Base-by-base conservation (phyloP, 2,113 vertebrate species). In the Microtus pennsylvanicus region DNA sequence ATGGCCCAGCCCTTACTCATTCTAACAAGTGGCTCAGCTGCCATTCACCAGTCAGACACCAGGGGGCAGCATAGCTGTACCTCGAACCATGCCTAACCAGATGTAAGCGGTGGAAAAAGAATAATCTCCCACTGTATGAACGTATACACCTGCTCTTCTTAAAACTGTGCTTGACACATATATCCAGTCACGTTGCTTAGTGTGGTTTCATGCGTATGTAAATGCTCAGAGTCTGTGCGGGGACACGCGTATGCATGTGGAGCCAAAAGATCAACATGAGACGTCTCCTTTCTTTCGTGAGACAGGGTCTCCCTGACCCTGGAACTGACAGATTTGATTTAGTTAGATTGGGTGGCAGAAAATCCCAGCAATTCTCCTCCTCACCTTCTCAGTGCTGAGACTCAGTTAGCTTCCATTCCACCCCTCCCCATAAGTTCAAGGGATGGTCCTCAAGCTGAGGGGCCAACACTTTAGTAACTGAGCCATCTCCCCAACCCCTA, bases 11-110 rank as follows among this genome's bases (percentile, higher is more conserved):
- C 52, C 22, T 16, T 0, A 4, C 55, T 14, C 3, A 47, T 52
- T 58, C 24, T 3, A 24, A 45, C 45, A 45, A 2, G 22, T 7
- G 22, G 17, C 16, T 13, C 9, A 7, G 7, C 14, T n/a, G 96
- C 75, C 45, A 85, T 94, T 55, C 91, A 42, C 69, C 45, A 50
- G 42, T 42, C 5, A 14, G 89, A 91, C 96, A 97, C 94, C 52
- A 95, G 97, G 52, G 81, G 97, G 80, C 96, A 93, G 90, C 63
- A 91, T 3, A 35, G 45, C 72, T 19, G 4, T 87, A 42, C 38
- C 69, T 33, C 85, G 42, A 47, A 78, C 33, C 75, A 26, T 0
- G 21, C 13, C 5, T 26, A 8, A 55, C 30, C 8, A 26, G 2
- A 19, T 0, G 1, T 5, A 77, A 33, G 2, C 1, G 24, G 13